Conservation (phyloP, 2,113 vertebrate species). For the Xyrauchen texanus region DNA sequence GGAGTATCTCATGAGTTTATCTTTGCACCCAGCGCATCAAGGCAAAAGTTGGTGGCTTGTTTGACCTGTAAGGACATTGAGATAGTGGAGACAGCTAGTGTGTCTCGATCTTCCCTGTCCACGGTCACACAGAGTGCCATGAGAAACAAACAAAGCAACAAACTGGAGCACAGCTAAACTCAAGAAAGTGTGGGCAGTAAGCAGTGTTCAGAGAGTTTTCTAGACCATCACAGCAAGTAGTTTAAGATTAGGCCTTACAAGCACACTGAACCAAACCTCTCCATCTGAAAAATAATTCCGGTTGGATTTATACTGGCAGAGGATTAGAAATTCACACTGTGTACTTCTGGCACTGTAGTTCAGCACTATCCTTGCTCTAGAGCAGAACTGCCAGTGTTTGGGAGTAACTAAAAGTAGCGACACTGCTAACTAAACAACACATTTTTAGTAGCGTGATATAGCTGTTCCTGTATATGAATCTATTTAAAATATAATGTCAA, state of each 20-base stretch:
- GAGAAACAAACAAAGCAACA: conserved; percentile 71
- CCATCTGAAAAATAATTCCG: too few relatives aligned
- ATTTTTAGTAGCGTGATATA: too few relatives aligned
- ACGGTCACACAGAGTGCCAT: conserved; percentile 66
- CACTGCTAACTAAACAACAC: too few relatives aligned
- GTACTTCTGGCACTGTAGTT: too few relatives aligned
- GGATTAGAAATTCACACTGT: too few relatives aligned
- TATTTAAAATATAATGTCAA: too few relatives aligned
- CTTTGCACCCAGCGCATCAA: conserved; percentile 74
- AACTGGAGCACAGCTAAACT: conserved; percentile 67
- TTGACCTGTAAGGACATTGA: conserved; percentile 79
- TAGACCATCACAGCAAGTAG: background rate
- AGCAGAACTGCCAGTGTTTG: too few relatives aligned
- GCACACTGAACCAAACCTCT: background rate
- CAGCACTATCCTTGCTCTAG: too few relatives aligned
- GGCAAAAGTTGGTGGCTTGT: conserved; percentile 80
- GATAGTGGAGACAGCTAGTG: conserved; percentile 78
- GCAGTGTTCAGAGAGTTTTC: background rate
- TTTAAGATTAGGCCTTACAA: background rate
- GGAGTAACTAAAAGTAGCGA: too few relatives aligned
- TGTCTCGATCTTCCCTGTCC: conserved; percentile 78
- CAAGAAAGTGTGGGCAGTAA: background rate
- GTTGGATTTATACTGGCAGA: too few relatives aligned
- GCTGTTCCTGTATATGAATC: too few relatives aligned
- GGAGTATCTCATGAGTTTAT: conserved; percentile 79